Base-by-base conservation (phyloP, 1,140 invertebrate species). In the Callitettix versicolor region DNA sequence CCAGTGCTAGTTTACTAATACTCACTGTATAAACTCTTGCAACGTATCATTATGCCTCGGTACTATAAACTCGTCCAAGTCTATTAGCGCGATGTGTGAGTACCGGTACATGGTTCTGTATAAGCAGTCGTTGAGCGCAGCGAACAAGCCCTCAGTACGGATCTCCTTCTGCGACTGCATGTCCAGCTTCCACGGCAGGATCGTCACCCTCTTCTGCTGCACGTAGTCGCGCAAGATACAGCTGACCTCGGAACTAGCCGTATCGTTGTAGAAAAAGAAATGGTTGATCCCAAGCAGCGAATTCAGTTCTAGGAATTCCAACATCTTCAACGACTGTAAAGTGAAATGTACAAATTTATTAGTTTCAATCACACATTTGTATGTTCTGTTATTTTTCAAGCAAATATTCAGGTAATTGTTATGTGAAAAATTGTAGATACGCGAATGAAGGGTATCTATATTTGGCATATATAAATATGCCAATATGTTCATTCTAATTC, bases 251-350 rank as follows among this genome's bases (percentile, higher is more conserved):
- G 73, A 66, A 5, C 90, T 88, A 22, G 93, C 73, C 0, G 91
- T 91, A 66, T 94, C 83, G 68, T 96, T 95, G 73, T 95, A 97
- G 66, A 97, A 84, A 22, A 88, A 88, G 66, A 96, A 91, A 67
- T 92, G 88, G 22, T 80, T 80, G 1, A 88, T 88, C 1, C 93
- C 93, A 47, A 96, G 72, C 15, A 96, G 69, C 6, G 79, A 76
- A 66, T 96, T 91, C 47, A 96, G 72, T 71, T 96, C 93, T 56
- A 96, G 80, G 75, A 93, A 95, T 73, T 96, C 92, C 54, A 95
- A 75, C 56, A 97, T 73, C 73, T 92, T 87, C 41, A 87, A 67
- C 12, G 81, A 79, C 74, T 87, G 67, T 9, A 68, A 68, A 59
- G 48, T 18, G 22, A 15, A 43, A 48, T 20, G 11, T 44, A 15